phyloP scores from a whole-genome alignment of 2,113 vertebrate species.

The Gymnobelideus leadbeateri region DNA sequence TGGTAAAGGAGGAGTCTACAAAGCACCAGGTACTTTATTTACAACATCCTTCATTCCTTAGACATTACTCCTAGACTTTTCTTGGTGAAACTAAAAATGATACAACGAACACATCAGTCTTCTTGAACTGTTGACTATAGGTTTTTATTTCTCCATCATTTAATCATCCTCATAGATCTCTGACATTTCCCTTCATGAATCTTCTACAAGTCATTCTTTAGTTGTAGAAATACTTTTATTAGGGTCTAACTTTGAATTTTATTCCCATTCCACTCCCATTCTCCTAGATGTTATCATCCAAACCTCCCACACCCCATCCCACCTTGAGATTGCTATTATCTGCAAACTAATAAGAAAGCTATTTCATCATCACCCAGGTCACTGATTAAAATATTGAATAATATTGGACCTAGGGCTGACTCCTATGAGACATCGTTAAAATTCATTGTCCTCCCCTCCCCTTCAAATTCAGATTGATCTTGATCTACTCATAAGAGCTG shows the following conservation, averaged over 20 bases:
- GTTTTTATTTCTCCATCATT: not conserved
- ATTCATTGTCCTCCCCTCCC: not conserved
- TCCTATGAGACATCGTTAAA: not conserved
- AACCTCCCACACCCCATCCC: not conserved
- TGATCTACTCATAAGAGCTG: not conserved
- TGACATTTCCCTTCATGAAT: not conserved
- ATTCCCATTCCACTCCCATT: not conserved
- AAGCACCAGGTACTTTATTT: not conserved
- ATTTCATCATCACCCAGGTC: conserved; percentile 9
- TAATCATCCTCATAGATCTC: not conserved
- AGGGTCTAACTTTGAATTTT: not conserved
- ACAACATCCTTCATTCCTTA: not conserved
- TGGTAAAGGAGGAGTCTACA: not conserved
- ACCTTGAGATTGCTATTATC: not conserved
- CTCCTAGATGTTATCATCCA: not conserved
- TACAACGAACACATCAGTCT: not conserved
- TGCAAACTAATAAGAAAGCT: not conserved
- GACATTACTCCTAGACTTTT: not conserved
- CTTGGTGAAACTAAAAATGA: not conserved
- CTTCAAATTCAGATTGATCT: conserved; percentile 5
- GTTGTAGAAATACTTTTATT: not conserved
- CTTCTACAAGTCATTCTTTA: not conserved
- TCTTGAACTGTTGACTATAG: not conserved
- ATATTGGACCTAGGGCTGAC: not conserved
- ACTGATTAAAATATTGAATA: conserved; percentile 12